Evolutionary conservation across 1,140 invertebrate species (phyloP), one percentile per base, ranked within the genome.

Genomic region (Mylabris phalerata): DNA sequence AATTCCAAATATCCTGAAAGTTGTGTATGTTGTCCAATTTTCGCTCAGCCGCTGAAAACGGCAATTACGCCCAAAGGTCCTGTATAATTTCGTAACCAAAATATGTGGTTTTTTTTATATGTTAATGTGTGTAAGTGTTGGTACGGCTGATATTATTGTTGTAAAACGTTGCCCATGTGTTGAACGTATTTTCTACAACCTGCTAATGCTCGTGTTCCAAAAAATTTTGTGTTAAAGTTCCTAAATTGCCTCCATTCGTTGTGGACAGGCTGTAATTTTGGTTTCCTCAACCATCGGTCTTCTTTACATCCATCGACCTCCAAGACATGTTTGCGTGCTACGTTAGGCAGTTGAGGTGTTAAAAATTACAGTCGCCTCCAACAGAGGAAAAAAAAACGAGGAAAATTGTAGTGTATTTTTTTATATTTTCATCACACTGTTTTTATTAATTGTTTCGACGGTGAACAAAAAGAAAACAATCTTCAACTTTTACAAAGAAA

Each of bases 251-350:
- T 63, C 60, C 64, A 66, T 67, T 69, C 60, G 48, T 55, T 48
- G 47, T 42, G 48, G 68, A 68, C 68, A 70, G 67, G 64, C 68
- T 70, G 63, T 70, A 63, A 70, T 70, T 69, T 68, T 48, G 66
- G 63, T 67, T 68, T 66, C 66, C 64, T 64, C 61, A 59, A 55
- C 57, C 55, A 58, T 62, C 50, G 60, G 62, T 66, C 62, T 58
- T 32, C 7, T 32, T 32, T 60, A 42, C 49, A 46, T 32, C 4
- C 32, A 32, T 54, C 57, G 48, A 11, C 32, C 51, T 54, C 44
- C 55, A 48, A 55, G 62, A 65, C 58, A 48, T 58, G 56, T 63
- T 63, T 59, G 59, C 52, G 55, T 43, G 40, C 47, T 55, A 62
- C 54, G 51, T 65, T 63, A 66, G 61, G 61, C 66, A 66, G 48